Conservation (phyloP, 2,888 invertebrate genomes). For the Leptothorax acervorum region DNA sequence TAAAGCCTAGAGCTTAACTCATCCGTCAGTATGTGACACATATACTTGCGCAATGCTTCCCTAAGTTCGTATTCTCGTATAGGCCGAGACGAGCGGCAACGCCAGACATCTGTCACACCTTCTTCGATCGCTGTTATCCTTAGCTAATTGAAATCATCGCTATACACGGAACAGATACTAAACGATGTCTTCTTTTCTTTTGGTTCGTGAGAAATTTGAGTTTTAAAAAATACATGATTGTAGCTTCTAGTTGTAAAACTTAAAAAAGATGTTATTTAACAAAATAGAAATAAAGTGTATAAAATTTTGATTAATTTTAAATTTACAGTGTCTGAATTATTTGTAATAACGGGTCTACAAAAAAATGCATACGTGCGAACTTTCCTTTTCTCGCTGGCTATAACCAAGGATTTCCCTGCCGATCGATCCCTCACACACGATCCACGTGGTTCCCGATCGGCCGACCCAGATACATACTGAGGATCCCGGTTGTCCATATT, state of each 20-base stretch:
- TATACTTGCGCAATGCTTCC: conserved; percentile 79
- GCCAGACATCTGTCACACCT: conserved; percentile 57
- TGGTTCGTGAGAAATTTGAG: neutral
- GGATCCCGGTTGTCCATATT: conserved; percentile 75
- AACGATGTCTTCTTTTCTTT: neutral
- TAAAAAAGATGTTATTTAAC: neutral
- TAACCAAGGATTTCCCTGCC: neutral
- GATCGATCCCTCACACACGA: conserved; percentile 54
- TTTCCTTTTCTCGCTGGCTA: neutral
- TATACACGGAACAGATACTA: neutral
- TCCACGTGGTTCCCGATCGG: conserved; percentile 61
- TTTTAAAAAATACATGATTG: neutral
- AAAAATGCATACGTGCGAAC: neutral
- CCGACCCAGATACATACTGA: conserved; percentile 78
- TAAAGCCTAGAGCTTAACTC: conserved; percentile 84
- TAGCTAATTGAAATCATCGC: conserved; percentile 45
- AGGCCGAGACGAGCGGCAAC: conserved; percentile 63
- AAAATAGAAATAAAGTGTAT: neutral
- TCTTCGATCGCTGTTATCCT: conserved; percentile 64
- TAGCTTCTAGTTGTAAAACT: neutral
- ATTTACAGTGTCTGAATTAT: neutral
- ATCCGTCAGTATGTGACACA: conserved; percentile 85
- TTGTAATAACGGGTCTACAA: neutral
- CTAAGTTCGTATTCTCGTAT: conserved; percentile 79
- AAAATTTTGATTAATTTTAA: neutral